Percentiles rank a stretch among this genome's conserved stretches.
Evolutionary conservation across 2,797 vertebrate genomes (phyloP).

Genomic region (Enteromius mattozi): DNA sequence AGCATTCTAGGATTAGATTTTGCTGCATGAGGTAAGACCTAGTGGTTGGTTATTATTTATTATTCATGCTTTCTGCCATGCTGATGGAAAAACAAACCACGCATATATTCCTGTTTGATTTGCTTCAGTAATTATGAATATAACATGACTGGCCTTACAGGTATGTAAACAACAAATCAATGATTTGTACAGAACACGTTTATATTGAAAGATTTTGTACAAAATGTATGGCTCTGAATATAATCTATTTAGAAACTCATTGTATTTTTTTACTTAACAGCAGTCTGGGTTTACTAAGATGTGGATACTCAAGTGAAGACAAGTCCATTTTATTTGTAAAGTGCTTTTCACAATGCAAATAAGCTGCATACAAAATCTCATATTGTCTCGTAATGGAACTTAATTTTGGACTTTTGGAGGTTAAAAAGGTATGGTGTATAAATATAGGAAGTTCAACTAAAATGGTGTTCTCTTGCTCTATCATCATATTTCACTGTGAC

Average conservation of each 20-base stretch:
- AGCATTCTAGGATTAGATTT: constrained; percentile 16
- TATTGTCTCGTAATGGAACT: not conserved
- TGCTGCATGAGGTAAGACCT: constrained; percentile 24
- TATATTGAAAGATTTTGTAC: not conserved
- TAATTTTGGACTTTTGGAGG: not conserved
- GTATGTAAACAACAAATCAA: not conserved
- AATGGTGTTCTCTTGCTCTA: not conserved
- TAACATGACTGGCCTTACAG: not conserved
- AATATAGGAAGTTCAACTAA: not conserved
- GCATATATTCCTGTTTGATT: constrained; percentile 14
- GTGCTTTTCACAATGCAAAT: not conserved
- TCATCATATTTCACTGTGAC: not conserved
- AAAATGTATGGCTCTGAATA: not conserved
- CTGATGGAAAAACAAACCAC: constrained; percentile 21
- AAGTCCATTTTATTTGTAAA: not conserved
- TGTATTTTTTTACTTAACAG: not conserved
- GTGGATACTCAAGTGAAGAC: not conserved
- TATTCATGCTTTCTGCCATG: constrained; percentile 24
- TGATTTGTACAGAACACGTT: not conserved
- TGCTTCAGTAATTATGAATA: not conserved
- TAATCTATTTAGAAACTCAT: too few species aligned
- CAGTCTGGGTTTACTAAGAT: not conserved
- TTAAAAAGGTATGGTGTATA: not conserved
- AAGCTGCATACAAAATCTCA: not conserved
- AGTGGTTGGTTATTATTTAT: constrained; percentile 30